Base-by-base conservation (phyloP, 2,888 invertebrate genomes). In the Aricia artaxerxes region DNA sequence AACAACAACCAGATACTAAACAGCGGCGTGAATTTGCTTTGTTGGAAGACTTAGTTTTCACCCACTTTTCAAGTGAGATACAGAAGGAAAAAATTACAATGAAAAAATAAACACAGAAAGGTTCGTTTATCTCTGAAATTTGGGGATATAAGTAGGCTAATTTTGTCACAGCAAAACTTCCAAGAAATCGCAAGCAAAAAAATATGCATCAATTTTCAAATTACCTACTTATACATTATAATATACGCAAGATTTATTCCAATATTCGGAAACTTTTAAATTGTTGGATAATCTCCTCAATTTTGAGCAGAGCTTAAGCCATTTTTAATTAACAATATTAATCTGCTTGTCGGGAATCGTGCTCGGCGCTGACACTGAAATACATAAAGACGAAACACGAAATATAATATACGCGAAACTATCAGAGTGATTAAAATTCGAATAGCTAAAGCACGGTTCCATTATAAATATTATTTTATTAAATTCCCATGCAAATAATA, bases 241-340 rank as follows among this genome's bases (percentile, higher is more conserved):
- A 49, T 49, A 53, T 53, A 35, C 11, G 31, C 53, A 31, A 53
- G 75, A 75, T 31, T 75, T 49, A 31, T 53, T 24, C 53, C 75
- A 75, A 75, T 75, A 75, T 75, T 49, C 75, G n/a, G 11, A 53
- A 75, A 75, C 75, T 75, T 75, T 75, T 75, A 75, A 75, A 75
- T 53, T 75, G 75, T 53, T 49, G 75, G 75, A 75, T 75, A 78
- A 78, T 35, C 78, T 77, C 69, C 60, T 79, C 77, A 77, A 79
- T 79, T 77, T 77, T n/a, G 69, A 57, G 31, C 77, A 61, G 72
- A n/a, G 49, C 73, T 78, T 78, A 81, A 81, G 80, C 81, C 79
- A 53, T 77, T 80, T 81, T 81, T 81, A 81, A 81, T 81, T 78
- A 80, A 64, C 69, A 73, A 24, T 80, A 64, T 78, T 61, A 78